phyloP scores from a whole-genome alignment of 2,797 vertebrate genomes.

The Sarcoramphus papa region DNA sequence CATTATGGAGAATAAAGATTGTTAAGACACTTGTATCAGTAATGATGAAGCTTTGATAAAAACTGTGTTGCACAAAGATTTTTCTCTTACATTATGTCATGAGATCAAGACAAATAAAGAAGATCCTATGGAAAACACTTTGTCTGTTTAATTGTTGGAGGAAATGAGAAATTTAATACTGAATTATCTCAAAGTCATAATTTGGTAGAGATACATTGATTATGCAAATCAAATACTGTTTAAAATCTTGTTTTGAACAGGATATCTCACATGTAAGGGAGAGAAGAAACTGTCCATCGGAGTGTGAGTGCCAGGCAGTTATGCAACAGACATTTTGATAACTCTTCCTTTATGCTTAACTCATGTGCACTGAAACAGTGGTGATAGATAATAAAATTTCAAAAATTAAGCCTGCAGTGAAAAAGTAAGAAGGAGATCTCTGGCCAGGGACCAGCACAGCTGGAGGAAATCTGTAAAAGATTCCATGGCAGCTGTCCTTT shows the following conservation, averaged over 20 bases:
- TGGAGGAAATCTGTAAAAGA: not conserved
- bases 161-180: not conserved
- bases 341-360: not conserved
- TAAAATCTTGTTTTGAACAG: not conserved
- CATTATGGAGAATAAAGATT: not conserved
- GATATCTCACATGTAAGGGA: not conserved
- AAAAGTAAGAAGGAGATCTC: not conserved
- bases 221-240: not conserved
- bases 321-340: not conserved
- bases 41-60: not conserved
- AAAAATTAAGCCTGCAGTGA: not conserved
- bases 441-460: not conserved
- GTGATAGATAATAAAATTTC: not conserved
- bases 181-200: not conserved
- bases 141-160: not conserved
- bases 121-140: not conserved
- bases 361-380: not conserved
- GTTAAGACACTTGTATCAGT: not conserved
- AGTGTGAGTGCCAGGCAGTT: not conserved
- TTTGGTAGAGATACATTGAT: not conserved
- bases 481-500: not conserved
- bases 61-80: not conserved
- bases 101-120: not conserved
- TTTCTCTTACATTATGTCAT: not conserved
- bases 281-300: not conserved